phyloP scores from a whole-genome alignment of 2,113 vertebrate species.

The Lontra canadensis region DNA sequence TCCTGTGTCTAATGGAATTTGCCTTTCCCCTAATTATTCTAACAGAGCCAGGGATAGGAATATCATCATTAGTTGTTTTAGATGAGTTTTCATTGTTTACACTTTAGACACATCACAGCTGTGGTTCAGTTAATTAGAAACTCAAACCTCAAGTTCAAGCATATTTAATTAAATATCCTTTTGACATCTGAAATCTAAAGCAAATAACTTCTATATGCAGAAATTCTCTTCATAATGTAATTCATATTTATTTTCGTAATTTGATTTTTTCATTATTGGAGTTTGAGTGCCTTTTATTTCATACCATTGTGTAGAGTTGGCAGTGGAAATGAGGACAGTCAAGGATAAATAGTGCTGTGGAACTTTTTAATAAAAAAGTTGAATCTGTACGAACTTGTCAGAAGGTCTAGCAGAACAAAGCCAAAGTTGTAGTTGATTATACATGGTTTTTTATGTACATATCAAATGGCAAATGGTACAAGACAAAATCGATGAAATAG shows the following conservation, averaged over 20 bases:
- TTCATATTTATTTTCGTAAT: conserved; percentile 41
- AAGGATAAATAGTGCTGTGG: not conserved
- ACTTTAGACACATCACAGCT: not conserved
- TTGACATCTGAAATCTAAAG: conserved; percentile 28
- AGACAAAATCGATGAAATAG: not conserved
- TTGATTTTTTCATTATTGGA: conserved; percentile 1
- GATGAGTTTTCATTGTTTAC: conserved; percentile 29
- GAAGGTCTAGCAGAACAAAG: not conserved
- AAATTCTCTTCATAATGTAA: conserved; percentile 29
- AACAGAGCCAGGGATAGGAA: not conserved
- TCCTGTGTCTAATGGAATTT: not conserved
- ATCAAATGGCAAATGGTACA: not conserved
- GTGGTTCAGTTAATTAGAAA: conserved; percentile 41
- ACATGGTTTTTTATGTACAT: not conserved
- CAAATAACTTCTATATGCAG: not conserved
- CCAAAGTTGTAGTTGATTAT: not conserved
- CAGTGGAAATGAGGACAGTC: not conserved
- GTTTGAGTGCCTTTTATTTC: not conserved
- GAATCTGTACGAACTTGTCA: not conserved
- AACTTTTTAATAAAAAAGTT: conserved; percentile 33
- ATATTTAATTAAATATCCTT: conserved; percentile 31
- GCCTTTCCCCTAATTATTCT: not conserved
- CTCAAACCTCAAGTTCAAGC: not conserved
- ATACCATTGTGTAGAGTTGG: not conserved
- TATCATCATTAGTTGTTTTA: not conserved